Base-by-base conservation (phyloP, 2,113 vertebrate species). In the Nestor notabilis region DNA sequence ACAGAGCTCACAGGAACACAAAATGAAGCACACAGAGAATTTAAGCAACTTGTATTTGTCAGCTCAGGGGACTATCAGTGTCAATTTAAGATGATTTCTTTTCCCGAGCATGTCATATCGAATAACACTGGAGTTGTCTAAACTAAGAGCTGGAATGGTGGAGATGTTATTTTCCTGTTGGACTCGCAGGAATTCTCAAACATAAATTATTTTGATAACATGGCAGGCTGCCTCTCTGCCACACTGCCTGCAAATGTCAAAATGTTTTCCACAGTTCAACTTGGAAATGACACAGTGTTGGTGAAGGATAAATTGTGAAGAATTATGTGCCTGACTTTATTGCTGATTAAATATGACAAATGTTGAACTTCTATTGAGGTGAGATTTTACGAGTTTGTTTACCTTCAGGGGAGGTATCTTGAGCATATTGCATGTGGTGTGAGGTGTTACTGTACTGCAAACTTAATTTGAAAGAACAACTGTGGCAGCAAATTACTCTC, bases 161-260 rank as follows among this genome's bases (percentile, higher is more conserved):
- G 75, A 84, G 66, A 89, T 97, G 94, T 95, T 97, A 81, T 97
- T 97, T 95, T 98, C 68, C 68, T 66, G 88, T 82, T 95, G 78
- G 84, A 82, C 83, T 95, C 93, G 23, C 58, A 96, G 95, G 96
- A 97, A 98, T 96, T 97, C 95, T 95, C 93, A 92, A 93, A 85
- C 92, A 98, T 98, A 97, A 97, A 97, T 98, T 98, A 97, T 91
- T 98, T 94, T 98, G 95, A 97, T 97, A 97, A 95, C 91, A 37
- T 91, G 93, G 93, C 95, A 96, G 85, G 56, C 87, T 97, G 96
- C 83, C 96, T 97, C 97, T 87, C 96, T 87, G 97, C 85, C 92
- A 83, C 80, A 94, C 90, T 96, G 96, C 87, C 61, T 97, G 87
- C 77, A 97, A 97, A 97, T 81, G 65, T 96, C 92, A 93, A 61